phyloP scores from a whole-genome alignment of 2,797 vertebrate species.

The Lindbergichthys nudifrons region DNA sequence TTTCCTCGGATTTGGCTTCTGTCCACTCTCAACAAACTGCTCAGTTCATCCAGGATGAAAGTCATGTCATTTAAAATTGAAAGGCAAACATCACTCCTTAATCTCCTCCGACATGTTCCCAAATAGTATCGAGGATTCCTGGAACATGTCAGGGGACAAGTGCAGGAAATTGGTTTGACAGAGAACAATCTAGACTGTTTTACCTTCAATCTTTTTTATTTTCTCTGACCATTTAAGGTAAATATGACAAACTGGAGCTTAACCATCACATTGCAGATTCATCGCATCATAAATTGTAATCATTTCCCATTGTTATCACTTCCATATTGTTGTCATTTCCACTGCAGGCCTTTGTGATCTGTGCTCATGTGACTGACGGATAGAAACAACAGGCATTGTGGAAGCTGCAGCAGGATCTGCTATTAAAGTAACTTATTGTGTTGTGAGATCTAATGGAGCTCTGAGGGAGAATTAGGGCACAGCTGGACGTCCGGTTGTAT shows the following conservation, averaged over 20 bases:
- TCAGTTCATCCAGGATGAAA: slow-evolving; percentile 8
- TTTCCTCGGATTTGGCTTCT: neutral
- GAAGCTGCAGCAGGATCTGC: neutral
- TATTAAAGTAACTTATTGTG: neutral
- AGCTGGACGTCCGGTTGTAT: neutral
- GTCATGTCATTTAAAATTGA: slow-evolving; percentile 14
- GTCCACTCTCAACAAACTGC: slow-evolving; percentile 11
- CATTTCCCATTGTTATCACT: neutral
- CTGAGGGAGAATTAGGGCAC: slow-evolving; percentile 10
- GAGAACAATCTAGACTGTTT: neutral
- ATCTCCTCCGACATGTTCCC: slow-evolving; percentile 29
- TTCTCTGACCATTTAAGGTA: neutral
- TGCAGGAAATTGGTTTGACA: slow-evolving; percentile 35
- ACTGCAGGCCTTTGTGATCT: neutral
- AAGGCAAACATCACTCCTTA: slow-evolving; percentile 23
- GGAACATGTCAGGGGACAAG: slow-evolving; percentile 15
- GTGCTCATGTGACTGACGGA: slow-evolving; percentile 14
- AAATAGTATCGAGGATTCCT: slow-evolving; percentile 5
- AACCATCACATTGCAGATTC: neutral
- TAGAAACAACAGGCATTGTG: neutral
- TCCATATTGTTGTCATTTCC: neutral
- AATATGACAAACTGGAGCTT: neutral
- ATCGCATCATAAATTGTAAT: neutral
- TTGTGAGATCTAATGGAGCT: neutral
- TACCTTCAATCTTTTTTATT: neutral